Conservation (phyloP, 2,113 vertebrate species). For the Butorides virescens region DNA sequence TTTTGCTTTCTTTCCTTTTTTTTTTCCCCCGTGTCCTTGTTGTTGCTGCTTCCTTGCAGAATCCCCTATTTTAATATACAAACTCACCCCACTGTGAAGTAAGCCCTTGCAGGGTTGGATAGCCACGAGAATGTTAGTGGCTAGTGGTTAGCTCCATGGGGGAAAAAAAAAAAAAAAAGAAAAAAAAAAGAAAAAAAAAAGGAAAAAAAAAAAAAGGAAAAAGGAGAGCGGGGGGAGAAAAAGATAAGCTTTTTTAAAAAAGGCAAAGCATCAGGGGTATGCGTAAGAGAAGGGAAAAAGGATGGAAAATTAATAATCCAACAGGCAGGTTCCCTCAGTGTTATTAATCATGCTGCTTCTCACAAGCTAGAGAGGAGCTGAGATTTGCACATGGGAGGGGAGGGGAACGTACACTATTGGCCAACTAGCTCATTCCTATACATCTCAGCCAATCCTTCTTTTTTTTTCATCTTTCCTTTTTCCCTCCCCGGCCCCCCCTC, state of each 20-base stretch:
- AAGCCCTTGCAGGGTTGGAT: conserved; percentile 72
- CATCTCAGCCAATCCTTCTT: conserved; percentile 80
- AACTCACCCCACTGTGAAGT: conserved; percentile 85
- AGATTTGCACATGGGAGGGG: conserved; percentile 78
- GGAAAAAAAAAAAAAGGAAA: neutral
- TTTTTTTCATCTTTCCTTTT: neutral
- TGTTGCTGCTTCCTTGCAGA: conserved; percentile 44
- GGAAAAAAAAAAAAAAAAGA: neutral
- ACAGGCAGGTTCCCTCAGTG: conserved; percentile 82
- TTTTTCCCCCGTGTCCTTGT: neutral
- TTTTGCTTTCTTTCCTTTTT: neutral
- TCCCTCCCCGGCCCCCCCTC: neutral
- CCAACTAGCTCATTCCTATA: conserved; percentile 74
- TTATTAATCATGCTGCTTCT: conserved; percentile 86
- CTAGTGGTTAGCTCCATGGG: conserved; percentile 75
- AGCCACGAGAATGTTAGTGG: conserved; percentile 68
- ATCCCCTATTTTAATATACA: conserved; percentile 65
- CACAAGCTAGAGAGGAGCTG: conserved; percentile 74
- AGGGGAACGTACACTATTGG: conserved; percentile 77
- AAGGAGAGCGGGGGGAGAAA: neutral
- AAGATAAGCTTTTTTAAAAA: conserved; percentile 37
- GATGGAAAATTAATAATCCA: conserved; percentile 88
- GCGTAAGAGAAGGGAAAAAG: conserved; percentile 70
- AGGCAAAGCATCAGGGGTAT: conserved; percentile 69
- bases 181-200: neutral